Conservation (phyloP, 2,888 invertebrate species). For the Stenodema calcarata region DNA sequence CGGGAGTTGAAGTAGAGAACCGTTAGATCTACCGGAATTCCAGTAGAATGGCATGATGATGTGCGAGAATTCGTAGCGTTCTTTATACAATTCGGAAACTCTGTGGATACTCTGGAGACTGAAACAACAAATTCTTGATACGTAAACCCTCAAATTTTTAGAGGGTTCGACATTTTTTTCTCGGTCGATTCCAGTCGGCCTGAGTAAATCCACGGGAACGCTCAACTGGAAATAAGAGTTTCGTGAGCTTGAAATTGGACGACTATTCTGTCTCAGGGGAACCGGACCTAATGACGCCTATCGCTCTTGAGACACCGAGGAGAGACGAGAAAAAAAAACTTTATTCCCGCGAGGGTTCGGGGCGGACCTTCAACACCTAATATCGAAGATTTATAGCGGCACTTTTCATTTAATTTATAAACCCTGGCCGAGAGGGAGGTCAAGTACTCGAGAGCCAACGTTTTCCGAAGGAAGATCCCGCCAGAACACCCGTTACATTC, state of each 20-base stretch:
- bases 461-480: background rate
- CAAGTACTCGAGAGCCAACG: background rate
- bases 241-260: constrained; percentile 7
- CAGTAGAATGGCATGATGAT: too few species aligned
- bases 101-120: too few species aligned
- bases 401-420: constrained; percentile 37
- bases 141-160: too few species aligned
- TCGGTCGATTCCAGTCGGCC: too few species aligned
- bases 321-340: background rate
- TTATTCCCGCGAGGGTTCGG: background rate
- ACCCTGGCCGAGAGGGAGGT: background rate
- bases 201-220: too few species aligned
- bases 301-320: background rate
- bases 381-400: constrained; percentile 20
- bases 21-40: too few species aligned
- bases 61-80: too few species aligned
- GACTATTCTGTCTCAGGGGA: background rate
- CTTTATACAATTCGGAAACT: too few species aligned
- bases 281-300: constrained; percentile 14
- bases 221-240: background rate
- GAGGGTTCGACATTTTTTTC: too few species aligned
- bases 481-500: background rate
- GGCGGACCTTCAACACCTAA: background rate
- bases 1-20: too few species aligned
- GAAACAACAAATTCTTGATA: too few species aligned